Base-by-base conservation (phyloP, 2,888 invertebrate genomes). In the Hipparchia sbordonii region DNA sequence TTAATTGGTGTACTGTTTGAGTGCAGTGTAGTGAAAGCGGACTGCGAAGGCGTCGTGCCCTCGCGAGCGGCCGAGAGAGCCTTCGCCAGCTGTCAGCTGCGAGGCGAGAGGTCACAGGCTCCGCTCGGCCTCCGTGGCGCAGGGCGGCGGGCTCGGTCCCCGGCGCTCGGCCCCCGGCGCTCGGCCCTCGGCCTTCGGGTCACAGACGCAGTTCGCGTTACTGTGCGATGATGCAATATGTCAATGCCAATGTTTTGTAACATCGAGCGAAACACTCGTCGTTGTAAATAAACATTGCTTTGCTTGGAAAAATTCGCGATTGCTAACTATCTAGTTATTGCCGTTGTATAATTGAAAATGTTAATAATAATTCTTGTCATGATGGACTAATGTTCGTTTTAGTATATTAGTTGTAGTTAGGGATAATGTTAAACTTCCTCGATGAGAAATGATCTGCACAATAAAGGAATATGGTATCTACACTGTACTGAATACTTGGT, bases 201-300 rank as follows among this genome's bases (percentile, higher is more conserved):
- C 73, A 75, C 74, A 68, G 74, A 73, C 73, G 73, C 72, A 71
- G 72, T 73, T 78, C 73, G 75, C 76, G 74, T 73, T 77, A 75
- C 56, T 77, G 74, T 74, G 72, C 79, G 91, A 92, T 92, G 91
- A 92, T 92, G 92, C 92, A 93, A 93, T 89, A 86, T 87, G 86
- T 87, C 88, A 89, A 87, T 88, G 89, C 85, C 88, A 88, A 86
- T 81, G 82, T 85, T 90, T 85, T 88, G 87, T 87, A 87, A 89
- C 82, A 60, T 77, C 51, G 67, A 77, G 72, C 76, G 71, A 77
- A 77, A 78, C 78, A 63, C 80, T 79, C 78, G 80, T 80, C 78
- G 82, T 85, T 85, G 86, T 87, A 84, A 88, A 67, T 48, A 68
- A 68, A 68, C 67, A 48, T 46, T 51, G 48, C 51, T 10, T 10